Evolutionary conservation across 2,113 vertebrate genomes (phyloP).

Genomic region (Trogon melanurus): DNA sequence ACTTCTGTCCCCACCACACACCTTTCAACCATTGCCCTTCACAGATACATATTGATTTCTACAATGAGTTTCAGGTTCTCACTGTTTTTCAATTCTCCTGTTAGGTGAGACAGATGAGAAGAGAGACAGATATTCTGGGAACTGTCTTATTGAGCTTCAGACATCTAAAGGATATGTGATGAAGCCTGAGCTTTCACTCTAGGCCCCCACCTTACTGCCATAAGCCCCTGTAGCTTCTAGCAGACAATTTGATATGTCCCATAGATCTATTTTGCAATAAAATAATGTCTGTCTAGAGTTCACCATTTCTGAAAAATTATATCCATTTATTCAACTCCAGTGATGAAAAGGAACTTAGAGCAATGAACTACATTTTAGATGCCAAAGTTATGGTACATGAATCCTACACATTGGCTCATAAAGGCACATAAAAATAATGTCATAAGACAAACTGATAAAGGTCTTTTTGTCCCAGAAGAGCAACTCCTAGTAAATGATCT

Average conservation of each 20-base stretch:
- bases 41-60: background rate
- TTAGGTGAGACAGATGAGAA: background rate
- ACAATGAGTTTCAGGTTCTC: background rate
- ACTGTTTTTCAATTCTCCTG: background rate
- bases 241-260: background rate
- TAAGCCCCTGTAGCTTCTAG: background rate
- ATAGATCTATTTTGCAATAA: background rate
- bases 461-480: slow-evolving; percentile 54
- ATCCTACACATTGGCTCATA: slow-evolving; percentile 29
- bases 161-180: background rate
- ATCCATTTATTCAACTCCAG: background rate
- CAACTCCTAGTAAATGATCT: slow-evolving; percentile 37
- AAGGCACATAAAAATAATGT: slow-evolving; percentile 52
- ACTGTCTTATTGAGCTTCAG: background rate
- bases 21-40: background rate
- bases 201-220: background rate
- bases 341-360: background rate
- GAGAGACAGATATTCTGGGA: background rate
- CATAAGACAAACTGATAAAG: slow-evolving; percentile 56
- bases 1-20: fast-evolving
- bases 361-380: background rate
- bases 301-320: background rate
- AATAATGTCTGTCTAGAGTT: background rate
- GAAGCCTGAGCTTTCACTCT: background rate
- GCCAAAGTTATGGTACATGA: slow-evolving; percentile 26